Evolutionary conservation across 2,797 vertebrate genomes (phyloP).

Genomic region (Rousettus madagascariensis): DNA sequence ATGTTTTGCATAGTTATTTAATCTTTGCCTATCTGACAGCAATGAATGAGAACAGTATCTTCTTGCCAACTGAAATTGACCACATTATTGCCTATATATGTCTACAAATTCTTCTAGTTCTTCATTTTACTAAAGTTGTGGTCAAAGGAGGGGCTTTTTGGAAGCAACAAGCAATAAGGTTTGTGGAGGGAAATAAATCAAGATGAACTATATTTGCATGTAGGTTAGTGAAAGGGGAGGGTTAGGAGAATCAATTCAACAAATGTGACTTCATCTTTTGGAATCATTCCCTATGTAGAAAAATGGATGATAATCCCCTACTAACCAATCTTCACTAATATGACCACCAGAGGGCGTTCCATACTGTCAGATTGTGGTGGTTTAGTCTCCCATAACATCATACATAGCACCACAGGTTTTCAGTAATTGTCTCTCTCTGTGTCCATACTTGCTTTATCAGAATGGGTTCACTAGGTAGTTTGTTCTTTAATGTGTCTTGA

Average conservation of each 20-base stretch:
- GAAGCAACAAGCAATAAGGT: not conserved
- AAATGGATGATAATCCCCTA: not conserved
- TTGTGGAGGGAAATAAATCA: not conserved
- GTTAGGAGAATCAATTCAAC: not conserved
- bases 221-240: not conserved
- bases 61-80: slow-evolving; percentile 16
- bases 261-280: not conserved
- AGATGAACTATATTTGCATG: not conserved
- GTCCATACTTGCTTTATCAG: slow-evolving; percentile 1
- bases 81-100: not conserved
- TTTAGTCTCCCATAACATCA: not conserved
- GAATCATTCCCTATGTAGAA: not conserved
- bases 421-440: not conserved
- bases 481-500: not conserved
- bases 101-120: not conserved
- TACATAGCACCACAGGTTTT: not conserved
- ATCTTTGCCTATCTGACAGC: not conserved
- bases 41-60: not conserved
- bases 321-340: not conserved
- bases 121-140: not conserved
- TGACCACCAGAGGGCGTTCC: slow-evolving; percentile 46
- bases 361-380: not conserved
- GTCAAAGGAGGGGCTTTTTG: not conserved
- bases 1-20: not conserved
- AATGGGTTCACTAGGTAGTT: not conserved